Percentiles rank a stretch among this genome's conserved stretches.
Conservation (phyloP, 2,113 vertebrate species). For the Microcebus tavaratra region DNA sequence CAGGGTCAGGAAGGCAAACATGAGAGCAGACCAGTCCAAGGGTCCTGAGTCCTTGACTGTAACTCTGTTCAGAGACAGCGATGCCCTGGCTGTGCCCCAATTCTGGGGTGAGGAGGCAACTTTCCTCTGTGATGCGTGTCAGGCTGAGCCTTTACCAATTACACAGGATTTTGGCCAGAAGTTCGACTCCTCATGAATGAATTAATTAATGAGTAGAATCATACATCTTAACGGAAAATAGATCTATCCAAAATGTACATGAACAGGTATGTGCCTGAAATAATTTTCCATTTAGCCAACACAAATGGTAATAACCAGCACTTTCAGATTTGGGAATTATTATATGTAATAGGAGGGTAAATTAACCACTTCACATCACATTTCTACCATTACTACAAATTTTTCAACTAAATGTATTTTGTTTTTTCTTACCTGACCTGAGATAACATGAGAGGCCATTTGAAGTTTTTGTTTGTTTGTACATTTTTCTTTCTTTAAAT, state of each 20-base stretch:
- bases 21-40: neutral
- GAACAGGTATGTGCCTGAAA: neutral
- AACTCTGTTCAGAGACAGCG: fast-evolving
- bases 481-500: too few relatives aligned
- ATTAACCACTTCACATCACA: neutral
- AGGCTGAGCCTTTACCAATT: neutral
- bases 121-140: neutral
- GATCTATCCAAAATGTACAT: neutral
- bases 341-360: neutral
- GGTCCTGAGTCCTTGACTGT: too few relatives aligned
- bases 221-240: neutral
- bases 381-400: neutral
- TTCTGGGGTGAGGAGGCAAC: fast-evolving
- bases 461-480: neutral
- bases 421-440: neutral
- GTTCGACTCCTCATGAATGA: neutral
- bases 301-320: neutral
- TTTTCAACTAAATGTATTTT: neutral
- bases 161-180: neutral
- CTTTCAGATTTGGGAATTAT: neutral
- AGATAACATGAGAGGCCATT: neutral
- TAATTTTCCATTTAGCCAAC: neutral
- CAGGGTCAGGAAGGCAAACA: too few relatives aligned
- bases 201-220: neutral
- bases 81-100: fast-evolving